Evolutionary conservation across 2,797 vertebrate species (phyloP), one percentile per base, ranked within the genome.

Genomic region (Poeciliopsis presidionis): DNA sequence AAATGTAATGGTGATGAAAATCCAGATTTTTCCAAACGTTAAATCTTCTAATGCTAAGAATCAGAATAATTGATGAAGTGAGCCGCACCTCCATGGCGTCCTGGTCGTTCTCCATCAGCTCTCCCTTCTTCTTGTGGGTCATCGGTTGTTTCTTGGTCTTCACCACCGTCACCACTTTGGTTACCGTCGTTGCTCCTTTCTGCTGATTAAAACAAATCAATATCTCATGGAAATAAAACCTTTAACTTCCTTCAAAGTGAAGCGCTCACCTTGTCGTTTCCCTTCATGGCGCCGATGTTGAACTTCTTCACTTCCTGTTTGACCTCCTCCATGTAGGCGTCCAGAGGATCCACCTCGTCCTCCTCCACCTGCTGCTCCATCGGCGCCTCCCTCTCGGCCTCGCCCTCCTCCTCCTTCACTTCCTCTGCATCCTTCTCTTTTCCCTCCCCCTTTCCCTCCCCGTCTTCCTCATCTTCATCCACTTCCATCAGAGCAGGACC

Each of bases 231-330:
- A 25, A 25, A 22, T 5, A 7, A 69, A 45, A 45, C 36, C 1
- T 41, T 43, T 3, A 2, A 5, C 12, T 63, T 70, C 45, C 14
- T 8, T 20, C 12, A 22, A 28, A 28, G 61, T 9, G 12, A 72
- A 20, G 47, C 0, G 0, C 91, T 82, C 89, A 99, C 98, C 97
- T 99, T 99, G 90, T 99, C 98, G 47, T 97, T 98, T 77, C 97
- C 97, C 93, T 95, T 98, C 87, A 98, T 95, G 81, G 95, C 97
- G 81, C 97, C 97, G 95, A 99, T 99, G 93, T 99, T 99, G 91
- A 99, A 99, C 90, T 99, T 99, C 93, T 99, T 99, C 67, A 99
- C 98, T 86, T 99, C 98, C 91, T 99, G 97, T 84, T 99, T 99
- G 70, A 99, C 98, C 94, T 98, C 98, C 92, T 99, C 98, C 98